Base-by-base conservation (phyloP, 2,113 vertebrate species). In the Megaleporinus macrocephalus region DNA sequence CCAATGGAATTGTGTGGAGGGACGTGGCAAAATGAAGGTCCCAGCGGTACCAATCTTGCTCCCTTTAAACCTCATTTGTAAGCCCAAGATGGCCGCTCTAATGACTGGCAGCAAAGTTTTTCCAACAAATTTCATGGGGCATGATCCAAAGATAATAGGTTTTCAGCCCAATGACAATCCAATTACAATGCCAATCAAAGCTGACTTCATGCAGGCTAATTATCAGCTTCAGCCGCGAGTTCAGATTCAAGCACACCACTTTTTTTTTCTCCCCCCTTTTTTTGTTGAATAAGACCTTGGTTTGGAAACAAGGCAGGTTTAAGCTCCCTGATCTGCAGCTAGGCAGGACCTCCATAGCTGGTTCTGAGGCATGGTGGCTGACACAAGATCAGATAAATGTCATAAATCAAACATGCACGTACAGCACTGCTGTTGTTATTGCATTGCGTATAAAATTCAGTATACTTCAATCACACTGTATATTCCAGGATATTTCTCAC, bases 61-160 rank as follows among this genome's bases (percentile, higher is more conserved):
- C 95, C 81, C 76, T 88, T 88, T 92, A 97, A 97, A 97, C 92
- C 97, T 98, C 94, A 99, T 99, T 98, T 99, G 95, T 95, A 94
- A 96, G 95, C 91, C 96, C 96, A 99, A 98, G 96, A 98, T 99
- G 97, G 97, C 97, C 94, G 95, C 95, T 97, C 96, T 97, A 98
- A 99, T 99, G 96, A 99, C 95, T 96, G 95, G 96, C 96, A 97
- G 97, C 96, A 97, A 99, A 98, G 97, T 99, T 99, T 98, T 97
- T 99, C 97, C 96, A 98, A 98, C 97, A 98, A 98, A 99, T 99
- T 99, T 99, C 98, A 99, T 99, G 97, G 98, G 97, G 98, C 97
- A 98, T 99, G 98, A 99, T 98, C 98, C 97, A 98, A 98, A 99
- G 98, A 99, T 99, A 99, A 99, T 99, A 99, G 98, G 97, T 99